Conservation (phyloP, 1,140 invertebrate genomes). For the Leptonema lineaticorne region DNA sequence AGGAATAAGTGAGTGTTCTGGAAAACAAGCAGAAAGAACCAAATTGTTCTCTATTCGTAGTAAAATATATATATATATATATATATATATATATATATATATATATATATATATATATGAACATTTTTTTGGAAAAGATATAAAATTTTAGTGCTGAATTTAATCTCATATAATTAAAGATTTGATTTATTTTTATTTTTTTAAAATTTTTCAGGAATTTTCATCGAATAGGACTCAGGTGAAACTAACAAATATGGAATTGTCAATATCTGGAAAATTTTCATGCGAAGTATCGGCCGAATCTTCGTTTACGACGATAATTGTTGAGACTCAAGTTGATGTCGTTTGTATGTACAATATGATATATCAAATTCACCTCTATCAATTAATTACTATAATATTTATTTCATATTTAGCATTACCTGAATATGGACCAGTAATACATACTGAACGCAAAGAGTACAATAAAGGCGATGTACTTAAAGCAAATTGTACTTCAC, state of each 20-base stretch:
- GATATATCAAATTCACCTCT: background rate
- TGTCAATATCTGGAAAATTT: slow-evolving; percentile 76
- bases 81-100: too few species aligned
- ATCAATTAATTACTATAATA: background rate
- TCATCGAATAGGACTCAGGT: slow-evolving; percentile 75
- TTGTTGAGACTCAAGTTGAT: slow-evolving; percentile 64
- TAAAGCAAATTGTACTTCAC: slow-evolving; percentile 71
- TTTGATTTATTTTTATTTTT: background rate
- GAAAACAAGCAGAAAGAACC: background rate
- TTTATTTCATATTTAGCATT: slow-evolving; percentile 49
- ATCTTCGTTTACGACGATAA: slow-evolving; percentile 70
- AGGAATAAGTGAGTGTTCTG: too few species aligned
- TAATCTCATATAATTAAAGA: too few species aligned
- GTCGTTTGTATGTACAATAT: slow-evolving; percentile 77
- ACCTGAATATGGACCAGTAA: slow-evolving; percentile 56
- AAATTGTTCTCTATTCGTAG: background rate
- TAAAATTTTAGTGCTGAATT: too few species aligned
- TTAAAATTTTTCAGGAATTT: slow-evolving; percentile 59
- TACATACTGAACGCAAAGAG: slow-evolving; percentile 64
- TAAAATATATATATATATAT: too few species aligned
- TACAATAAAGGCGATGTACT: slow-evolving; percentile 74
- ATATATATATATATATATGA: too few species aligned
- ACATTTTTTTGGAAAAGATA: too few species aligned
- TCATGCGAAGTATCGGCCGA: slow-evolving; percentile 85
- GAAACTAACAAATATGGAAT: slow-evolving; percentile 68